Evolutionary conservation across 2,797 vertebrate species (phyloP).

Genomic region (Galago senegalensis): DNA sequence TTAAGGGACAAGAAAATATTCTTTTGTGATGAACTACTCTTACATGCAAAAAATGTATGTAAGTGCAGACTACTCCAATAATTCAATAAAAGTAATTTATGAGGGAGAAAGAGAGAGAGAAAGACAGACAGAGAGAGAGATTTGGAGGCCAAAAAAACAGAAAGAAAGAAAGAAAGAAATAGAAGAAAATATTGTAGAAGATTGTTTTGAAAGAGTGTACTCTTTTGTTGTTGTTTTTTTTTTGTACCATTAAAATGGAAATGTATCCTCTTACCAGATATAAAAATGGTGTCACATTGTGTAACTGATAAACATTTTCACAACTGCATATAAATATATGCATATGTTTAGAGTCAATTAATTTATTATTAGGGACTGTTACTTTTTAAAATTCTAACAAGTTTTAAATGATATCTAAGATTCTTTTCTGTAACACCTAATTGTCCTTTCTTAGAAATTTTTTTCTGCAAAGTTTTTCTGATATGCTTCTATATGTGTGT

Average conservation of each 20-base stretch:
- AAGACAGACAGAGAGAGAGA: not conserved
- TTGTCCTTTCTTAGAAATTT: not conserved
- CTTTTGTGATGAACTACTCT: constrained; percentile 22
- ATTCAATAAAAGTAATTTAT: not conserved
- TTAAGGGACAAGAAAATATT: not conserved
- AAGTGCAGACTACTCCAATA: not conserved
- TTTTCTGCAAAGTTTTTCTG: not conserved
- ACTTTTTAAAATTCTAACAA: not conserved
- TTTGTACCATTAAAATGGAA: not conserved
- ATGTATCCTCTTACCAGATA: not conserved
- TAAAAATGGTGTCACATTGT: not conserved
- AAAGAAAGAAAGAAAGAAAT: no score
- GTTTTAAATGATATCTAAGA: not conserved
- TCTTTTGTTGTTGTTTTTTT: not conserved
- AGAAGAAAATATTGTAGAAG: not conserved
- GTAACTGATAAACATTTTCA: not conserved
- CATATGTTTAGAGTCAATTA: not conserved
- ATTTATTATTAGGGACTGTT: not conserved
- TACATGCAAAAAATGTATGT: not conserved
- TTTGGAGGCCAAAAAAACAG: not conserved
- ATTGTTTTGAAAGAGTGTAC: not conserved
- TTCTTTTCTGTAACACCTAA: not conserved
- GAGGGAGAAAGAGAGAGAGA: not conserved
- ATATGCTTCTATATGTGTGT: not conserved
- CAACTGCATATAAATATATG: not conserved